Percentiles rank a stretch among this genome's conserved stretches.
phyloP scores from a whole-genome alignment of 1,140 invertebrate genomes.

The Euwallacea similis region DNA sequence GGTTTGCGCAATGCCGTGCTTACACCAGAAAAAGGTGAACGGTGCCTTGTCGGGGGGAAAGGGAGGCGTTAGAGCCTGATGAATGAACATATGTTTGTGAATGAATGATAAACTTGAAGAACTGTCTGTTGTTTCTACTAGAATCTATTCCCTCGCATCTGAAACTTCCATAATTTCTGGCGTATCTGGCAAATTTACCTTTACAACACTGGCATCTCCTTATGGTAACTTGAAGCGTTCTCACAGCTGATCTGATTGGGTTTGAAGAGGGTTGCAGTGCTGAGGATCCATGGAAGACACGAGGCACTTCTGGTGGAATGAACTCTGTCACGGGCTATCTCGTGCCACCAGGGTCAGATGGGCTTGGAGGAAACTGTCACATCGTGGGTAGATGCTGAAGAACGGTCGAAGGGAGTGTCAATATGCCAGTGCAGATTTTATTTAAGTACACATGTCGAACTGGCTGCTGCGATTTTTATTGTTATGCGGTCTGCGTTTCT shows the following conservation, averaged over 20 bases:
- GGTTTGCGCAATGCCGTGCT: too few relatives aligned
- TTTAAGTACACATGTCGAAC: constrained; percentile 36
- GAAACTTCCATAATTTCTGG: background rate
- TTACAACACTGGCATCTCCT: background rate
- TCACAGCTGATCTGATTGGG: background rate
- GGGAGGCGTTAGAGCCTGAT: constrained; percentile 30
- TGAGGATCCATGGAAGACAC: background rate
- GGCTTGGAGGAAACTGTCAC: constrained; percentile 41
- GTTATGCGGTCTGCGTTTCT: constrained; percentile 8
- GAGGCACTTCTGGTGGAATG: background rate
- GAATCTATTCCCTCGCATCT: constrained; percentile 11
- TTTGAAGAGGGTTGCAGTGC: background rate
- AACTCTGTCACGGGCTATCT: background rate
- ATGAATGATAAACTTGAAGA: constrained; percentile 47
- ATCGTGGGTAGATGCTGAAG: constrained; percentile 24
- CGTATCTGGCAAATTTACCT: background rate
- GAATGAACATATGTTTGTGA: constrained; percentile 50
- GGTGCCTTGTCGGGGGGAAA: too few relatives aligned
- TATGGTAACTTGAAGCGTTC: background rate
- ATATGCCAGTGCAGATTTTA: constrained; percentile 38
- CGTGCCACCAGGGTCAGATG: constrained; percentile 42
- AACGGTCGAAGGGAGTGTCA: constrained; percentile 38
- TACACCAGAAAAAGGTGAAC: too few relatives aligned
- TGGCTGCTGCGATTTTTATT: constrained; percentile 31
- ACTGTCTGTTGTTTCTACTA: constrained; percentile 22